Conservation (phyloP, 1,140 invertebrate species). For the Vollenhovia emeryi region DNA sequence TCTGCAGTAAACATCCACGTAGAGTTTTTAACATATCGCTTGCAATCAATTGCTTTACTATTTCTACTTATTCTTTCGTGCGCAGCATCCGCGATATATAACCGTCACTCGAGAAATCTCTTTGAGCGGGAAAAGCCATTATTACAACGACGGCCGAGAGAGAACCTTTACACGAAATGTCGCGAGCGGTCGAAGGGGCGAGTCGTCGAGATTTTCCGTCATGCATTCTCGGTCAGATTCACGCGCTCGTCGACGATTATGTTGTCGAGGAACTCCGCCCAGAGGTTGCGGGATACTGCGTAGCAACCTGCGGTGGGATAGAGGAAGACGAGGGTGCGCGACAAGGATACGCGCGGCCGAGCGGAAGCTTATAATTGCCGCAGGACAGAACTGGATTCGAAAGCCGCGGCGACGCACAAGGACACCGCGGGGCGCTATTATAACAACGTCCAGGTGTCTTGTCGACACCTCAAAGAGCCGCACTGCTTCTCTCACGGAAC, state of each 20-base stretch:
- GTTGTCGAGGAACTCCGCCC: slow-evolving; percentile 63
- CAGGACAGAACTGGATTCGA: slow-evolving; percentile 50
- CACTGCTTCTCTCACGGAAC: slow-evolving; percentile 36
- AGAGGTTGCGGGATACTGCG: background rate
- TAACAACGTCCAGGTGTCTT: slow-evolving; percentile 75
- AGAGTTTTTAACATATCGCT: background rate
- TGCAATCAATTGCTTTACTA: background rate
- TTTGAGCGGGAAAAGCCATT: slow-evolving; percentile 39
- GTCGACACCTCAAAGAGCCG: slow-evolving; percentile 71
- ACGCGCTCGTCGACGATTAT: slow-evolving; percentile 48
- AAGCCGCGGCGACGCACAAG: slow-evolving; percentile 32
- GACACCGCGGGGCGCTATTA: slow-evolving; percentile 67
- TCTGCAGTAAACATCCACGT: background rate
- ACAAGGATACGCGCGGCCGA: slow-evolving; percentile 47
- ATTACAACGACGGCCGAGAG: slow-evolving; percentile 12
- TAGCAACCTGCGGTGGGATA: background rate
- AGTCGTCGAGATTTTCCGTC: slow-evolving; percentile 32
- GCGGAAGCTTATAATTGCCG: slow-evolving; percentile 75
- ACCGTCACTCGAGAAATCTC: slow-evolving; percentile 25
- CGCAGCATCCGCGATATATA: slow-evolving; percentile 31
- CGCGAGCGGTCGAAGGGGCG: slow-evolving; percentile 23
- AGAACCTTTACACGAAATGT: slow-evolving; percentile 58
- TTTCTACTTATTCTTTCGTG: background rate
- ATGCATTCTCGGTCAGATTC: slow-evolving; percentile 14
- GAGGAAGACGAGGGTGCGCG: background rate